Base-by-base conservation (phyloP, 2,888 invertebrate genomes). In the Gandaritis pyraliata region DNA sequence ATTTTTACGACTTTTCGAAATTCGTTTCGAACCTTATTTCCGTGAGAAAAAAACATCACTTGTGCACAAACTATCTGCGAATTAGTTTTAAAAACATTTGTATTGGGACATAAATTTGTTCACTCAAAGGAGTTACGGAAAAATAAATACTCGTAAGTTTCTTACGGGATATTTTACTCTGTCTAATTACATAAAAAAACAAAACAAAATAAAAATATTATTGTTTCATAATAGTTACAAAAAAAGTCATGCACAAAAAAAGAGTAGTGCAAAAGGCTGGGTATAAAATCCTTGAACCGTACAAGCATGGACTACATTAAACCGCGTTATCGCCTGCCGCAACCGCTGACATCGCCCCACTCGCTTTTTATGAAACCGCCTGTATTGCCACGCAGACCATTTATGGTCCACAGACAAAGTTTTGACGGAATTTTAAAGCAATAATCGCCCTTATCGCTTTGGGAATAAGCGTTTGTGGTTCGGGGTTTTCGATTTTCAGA, bases 291-390 rank as follows among this genome's bases (percentile, higher is more conserved):
- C 54, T 64, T 57, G 60, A 55, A 51, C 60, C 58, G 58, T 64
- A 55, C 53, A 49, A 64, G 57, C 47, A 49, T 59, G 62, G 56
- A 58, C 52, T 67, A 64, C 66, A 65, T 70, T 60, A 68, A 66
- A 58, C 70, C 63, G 49, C 68, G 68, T 60, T 70, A 70, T 70
- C 68, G 65, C 52, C 52, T 50, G 48, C 57, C 56, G 51, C 65
- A 47, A 64, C 70, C 68, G 59, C 70, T 62, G 63, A 62, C 64
- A 54, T 49, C 58, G 60, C 63, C 48, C 47, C 57, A 64, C 66
- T 66, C 47, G 54, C 57, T 65, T 70, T 70, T 70, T 70, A 68
- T 68, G 59, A 57, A 66, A 60, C 66, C 59, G 48, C 58, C 65
- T 52, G 61, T 65, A 60, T 61, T 51, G 41, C 58, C 55, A 56